Conservation (phyloP, 2,113 vertebrate species). For the Bubo scandiacus region DNA sequence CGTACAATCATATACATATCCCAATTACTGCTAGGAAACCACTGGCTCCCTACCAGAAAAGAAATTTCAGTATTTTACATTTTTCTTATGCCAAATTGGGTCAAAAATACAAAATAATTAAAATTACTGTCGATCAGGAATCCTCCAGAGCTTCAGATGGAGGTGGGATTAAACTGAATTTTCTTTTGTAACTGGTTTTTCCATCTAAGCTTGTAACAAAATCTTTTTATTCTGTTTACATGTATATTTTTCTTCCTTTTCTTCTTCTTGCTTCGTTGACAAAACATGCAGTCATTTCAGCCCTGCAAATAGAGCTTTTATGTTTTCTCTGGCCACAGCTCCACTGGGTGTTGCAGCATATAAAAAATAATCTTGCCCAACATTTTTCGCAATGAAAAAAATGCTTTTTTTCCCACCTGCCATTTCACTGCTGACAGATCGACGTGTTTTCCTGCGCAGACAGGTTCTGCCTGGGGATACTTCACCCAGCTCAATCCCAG, state of each 20-base stretch:
- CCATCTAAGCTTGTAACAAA: not conserved
- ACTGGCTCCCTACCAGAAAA: not conserved
- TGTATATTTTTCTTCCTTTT: not conserved
- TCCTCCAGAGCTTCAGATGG: not conserved
- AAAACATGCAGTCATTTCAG: not conserved
- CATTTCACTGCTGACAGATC: not conserved
- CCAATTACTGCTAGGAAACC: not conserved
- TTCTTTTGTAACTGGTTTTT: not conserved
- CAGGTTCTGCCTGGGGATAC: not conserved
- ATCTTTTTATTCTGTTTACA: not conserved
- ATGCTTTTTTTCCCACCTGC: not conserved
- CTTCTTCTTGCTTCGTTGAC: not conserved
- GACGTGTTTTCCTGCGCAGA: not conserved
- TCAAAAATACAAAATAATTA: not conserved
- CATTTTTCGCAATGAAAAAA: not conserved
- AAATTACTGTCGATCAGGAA: not conserved
- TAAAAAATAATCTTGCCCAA: not conserved
- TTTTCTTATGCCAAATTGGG: not conserved
- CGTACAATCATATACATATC: not conserved
- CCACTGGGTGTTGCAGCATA: not conserved
- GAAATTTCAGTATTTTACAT: not conserved
- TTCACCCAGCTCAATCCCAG: not conserved
- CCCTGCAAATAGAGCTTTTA: not conserved
- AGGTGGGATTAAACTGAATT: not conserved
- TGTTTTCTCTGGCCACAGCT: not conserved